Conservation (phyloP, 1,140 invertebrate genomes). For the Microplitis demolitor region DNA sequence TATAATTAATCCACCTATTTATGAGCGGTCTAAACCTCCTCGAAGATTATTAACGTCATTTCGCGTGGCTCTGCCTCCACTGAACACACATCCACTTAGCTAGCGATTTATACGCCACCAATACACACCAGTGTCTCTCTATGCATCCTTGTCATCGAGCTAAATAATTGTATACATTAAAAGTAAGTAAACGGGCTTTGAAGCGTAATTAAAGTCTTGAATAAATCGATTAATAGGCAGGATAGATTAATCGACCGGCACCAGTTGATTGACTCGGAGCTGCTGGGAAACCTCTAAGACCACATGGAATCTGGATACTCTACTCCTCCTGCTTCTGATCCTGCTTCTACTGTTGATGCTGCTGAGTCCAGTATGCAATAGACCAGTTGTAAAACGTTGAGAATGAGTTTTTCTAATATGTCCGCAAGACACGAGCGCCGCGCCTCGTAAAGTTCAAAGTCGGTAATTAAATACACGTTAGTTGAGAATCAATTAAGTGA, state of each 20-base stretch:
- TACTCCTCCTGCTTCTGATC: no score
- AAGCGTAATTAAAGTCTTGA: slow-evolving; percentile 23
- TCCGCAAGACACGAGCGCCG: neutral
- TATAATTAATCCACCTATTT: no score
- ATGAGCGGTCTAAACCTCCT: no score
- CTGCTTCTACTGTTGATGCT: no score
- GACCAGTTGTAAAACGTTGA: neutral
- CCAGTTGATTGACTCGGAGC: slow-evolving; percentile 10
- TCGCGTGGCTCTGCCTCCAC: no score
- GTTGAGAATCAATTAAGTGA: slow-evolving; percentile 22
- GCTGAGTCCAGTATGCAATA: neutral
- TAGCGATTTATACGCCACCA: neutral
- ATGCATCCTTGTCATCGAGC: neutral
- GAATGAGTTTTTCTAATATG: neutral
- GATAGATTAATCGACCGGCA: slow-evolving; percentile 19
- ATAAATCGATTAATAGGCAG: slow-evolving; percentile 15
- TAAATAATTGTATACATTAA: neutral
- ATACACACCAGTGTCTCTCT: neutral
- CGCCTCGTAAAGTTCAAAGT: slow-evolving; percentile 16
- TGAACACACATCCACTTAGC: no score
- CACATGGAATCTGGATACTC: no score
- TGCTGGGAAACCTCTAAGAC: neutral
- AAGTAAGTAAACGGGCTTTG: neutral
- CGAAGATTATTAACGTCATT: no score
- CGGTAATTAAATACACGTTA: slow-evolving; percentile 22